Evolutionary conservation across 2,888 invertebrate species (phyloP), one percentile per base, ranked within the genome.

Genomic region (Cephus sareptanus): DNA sequence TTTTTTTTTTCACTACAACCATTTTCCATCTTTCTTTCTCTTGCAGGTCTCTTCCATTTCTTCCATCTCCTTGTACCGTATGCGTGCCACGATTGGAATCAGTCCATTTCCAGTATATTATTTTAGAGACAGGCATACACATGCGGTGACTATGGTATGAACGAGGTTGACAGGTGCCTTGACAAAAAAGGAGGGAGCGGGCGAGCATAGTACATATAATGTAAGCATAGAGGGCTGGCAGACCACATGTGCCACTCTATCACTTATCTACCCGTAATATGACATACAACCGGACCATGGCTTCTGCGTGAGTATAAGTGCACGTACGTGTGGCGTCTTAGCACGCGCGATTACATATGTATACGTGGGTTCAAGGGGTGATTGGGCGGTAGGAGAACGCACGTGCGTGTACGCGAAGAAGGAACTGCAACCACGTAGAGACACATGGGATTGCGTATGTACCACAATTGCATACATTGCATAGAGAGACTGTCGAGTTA

Each of bases 81-180:
- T 87, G 86, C 84, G 83, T 87, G 84, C 85, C 83, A 85, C 85
- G 89, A 89, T 89, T 83, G 84, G 85, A 87, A 87, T 88, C 82
- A 82, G 84, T 81, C 86, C 84, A 83, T 86, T 81, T 86, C 81
- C 78, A 81, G 85, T 83, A 82, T 86, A 86, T 90, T 90, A 90
- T 90, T 90, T 90, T 87, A 89, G 87, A 86, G 85, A 82, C 85
- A 83, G 80, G 83, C 83, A 69, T 80, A 81, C 87, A 88, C 87
- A 89, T 87, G 88, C 86, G 86, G 84, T 80, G 85, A 85, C 86
- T 85, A 85, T 85, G 84, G 85, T 84, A 87, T 86, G 87, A 86
- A 89, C 87, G 87, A 88, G 87, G 87, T 88, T 91, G 90, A 90
- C 90, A 91, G 91, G 91, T 91, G 91, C 90, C 89, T 82, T 80